A percentile compares a stretch with the other conserved stretches of the same genome.
Evolutionary conservation across 2,113 vertebrate genomes (phyloP).

Genomic region (Promerops cafer): DNA sequence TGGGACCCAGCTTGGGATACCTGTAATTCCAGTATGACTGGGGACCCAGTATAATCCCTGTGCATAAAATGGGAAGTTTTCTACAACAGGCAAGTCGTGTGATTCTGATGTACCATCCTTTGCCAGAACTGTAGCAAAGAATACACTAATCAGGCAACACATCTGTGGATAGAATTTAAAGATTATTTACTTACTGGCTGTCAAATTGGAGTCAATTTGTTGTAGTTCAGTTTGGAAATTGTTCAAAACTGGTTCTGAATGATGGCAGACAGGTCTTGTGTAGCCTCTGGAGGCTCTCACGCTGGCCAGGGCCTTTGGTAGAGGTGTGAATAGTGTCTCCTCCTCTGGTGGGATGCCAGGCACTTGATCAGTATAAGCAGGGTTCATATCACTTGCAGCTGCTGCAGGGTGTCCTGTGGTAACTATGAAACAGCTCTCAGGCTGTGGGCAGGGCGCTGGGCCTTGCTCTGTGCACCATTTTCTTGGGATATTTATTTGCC

Average conservation of each 20-base stretch:
- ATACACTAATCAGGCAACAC: not conserved
- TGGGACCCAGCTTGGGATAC: not conserved
- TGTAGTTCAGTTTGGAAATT: not conserved
- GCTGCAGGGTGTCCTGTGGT: not conserved
- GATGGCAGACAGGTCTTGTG: not conserved
- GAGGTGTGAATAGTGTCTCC: not conserved
- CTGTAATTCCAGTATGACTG: not conserved
- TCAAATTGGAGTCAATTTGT: conserved; percentile 8
- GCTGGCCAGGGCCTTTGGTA: not conserved
- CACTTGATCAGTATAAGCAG: fast-evolving
- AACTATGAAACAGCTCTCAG: not conserved
- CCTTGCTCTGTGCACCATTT: fast-evolving
- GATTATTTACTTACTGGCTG: not conserved
- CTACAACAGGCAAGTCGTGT: not conserved
- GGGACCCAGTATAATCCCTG: not conserved
- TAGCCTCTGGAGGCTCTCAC: not conserved
- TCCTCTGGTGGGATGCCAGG: not conserved
- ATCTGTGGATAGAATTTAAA: not conserved
- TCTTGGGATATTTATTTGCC: not conserved
- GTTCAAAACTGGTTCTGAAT: not conserved
- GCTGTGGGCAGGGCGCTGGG: not conserved
- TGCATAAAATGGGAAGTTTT: not conserved
- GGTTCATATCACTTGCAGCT: not conserved
- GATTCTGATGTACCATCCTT: not conserved
- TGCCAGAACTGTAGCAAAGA: not conserved